Evolutionary conservation across 1,140 invertebrate genomes (phyloP).

Genomic region (Caenorhabditis latens): DNA sequence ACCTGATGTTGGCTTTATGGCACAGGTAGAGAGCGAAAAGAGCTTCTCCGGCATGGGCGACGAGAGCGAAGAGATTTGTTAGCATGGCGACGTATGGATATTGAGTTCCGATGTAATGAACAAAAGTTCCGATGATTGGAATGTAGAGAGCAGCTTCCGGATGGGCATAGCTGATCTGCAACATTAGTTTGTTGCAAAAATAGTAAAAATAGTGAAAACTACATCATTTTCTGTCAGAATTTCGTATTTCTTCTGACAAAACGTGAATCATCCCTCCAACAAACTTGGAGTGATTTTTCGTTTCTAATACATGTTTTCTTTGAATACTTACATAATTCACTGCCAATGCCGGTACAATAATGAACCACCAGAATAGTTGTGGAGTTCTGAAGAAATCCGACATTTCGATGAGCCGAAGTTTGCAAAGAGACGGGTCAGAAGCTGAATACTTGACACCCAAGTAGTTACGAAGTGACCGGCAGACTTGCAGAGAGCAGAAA

Average conservation of each 20-base stretch:
- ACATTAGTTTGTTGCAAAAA: background rate
- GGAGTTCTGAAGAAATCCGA: conserved; percentile 64
- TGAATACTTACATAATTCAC: conserved; percentile 62
- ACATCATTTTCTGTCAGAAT: too few relatives aligned
- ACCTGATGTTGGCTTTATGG: conserved; percentile 70
- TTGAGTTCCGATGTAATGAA: conserved; percentile 64
- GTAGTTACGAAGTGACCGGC: conserved; percentile 50
- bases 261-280: too few relatives aligned
- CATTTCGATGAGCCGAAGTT: conserved; percentile 26
- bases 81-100: conserved; percentile 62
- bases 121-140: conserved; percentile 56
- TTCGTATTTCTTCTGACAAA: too few relatives aligned
- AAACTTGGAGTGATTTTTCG: too few relatives aligned
- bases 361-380: conserved; percentile 65
- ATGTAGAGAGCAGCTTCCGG: conserved; percentile 65
- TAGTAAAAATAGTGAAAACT: too few relatives aligned
- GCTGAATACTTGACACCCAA: conserved; percentile 54
- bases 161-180: conserved; percentile 67
- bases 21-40: conserved; percentile 67
- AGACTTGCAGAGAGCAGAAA: conserved; percentile 31
- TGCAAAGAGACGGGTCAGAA: conserved; percentile 32
- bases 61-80: conserved; percentile 70
- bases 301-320: too few relatives aligned
- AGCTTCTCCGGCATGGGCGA: conserved; percentile 71
- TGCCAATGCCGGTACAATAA: conserved; percentile 61